phyloP scores from a whole-genome alignment of 2,888 invertebrate species.

The Thereva unica region DNA sequence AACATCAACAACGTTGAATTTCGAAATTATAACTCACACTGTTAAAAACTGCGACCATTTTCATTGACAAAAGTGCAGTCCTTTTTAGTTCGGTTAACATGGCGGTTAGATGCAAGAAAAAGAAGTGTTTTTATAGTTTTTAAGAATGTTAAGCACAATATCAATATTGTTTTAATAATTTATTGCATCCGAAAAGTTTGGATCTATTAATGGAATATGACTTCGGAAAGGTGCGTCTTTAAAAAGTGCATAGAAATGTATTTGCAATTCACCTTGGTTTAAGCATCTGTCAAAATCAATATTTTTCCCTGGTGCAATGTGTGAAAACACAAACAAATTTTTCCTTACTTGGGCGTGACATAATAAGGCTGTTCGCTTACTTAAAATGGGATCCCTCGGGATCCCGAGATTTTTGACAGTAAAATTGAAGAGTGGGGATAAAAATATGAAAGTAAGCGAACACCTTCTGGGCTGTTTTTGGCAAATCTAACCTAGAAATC shows the following conservation, averaged over 20 bases:
- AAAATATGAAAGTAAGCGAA: too few relatives aligned
- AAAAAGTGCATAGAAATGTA: slow-evolving; percentile 4
- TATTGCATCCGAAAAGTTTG: slow-evolving; percentile 1
- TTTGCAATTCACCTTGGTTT: slow-evolving; percentile 7
- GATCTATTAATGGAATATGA: slow-evolving; percentile 38
- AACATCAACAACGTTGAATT: too few relatives aligned
- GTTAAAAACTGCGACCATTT: slow-evolving; percentile 17
- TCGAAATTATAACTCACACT: slow-evolving; percentile 18
- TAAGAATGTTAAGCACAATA: slow-evolving; percentile 4
- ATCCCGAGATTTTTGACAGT: too few relatives aligned
- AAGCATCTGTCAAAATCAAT: slow-evolving; percentile 43
- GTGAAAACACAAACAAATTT: slow-evolving; percentile 30
- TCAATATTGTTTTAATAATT: slow-evolving; percentile 10
- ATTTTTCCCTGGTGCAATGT: slow-evolving; percentile 35
- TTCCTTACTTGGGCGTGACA: slow-evolving; percentile 36
- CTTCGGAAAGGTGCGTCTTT: slow-evolving; percentile 40
- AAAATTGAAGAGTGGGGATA: too few relatives aligned
- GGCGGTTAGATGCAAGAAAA: slow-evolving; percentile 20
- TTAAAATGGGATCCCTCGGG: too few relatives aligned
- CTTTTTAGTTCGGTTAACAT: slow-evolving; percentile 29
- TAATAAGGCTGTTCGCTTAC: too few relatives aligned
- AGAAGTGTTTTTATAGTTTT: slow-evolving; percentile 20
- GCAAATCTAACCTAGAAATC: too few relatives aligned
- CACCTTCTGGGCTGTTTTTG: too few relatives aligned
- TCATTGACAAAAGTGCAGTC: slow-evolving; percentile 28